phyloP scores from a whole-genome alignment of 2,888 invertebrate species.

The Fragum sueziense region DNA sequence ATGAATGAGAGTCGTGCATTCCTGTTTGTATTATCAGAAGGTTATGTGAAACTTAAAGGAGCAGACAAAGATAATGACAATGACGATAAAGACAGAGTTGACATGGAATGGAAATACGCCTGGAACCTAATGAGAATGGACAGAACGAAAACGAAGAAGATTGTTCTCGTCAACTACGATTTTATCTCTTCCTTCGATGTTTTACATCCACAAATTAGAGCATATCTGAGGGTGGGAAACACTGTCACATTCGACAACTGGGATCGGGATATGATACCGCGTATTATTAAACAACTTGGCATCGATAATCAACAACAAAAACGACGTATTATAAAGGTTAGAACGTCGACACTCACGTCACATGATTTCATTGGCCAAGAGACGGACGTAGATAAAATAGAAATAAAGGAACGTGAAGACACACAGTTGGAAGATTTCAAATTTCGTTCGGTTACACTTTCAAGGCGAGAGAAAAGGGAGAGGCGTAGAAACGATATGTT shows the following conservation, averaged over 20 bases:
- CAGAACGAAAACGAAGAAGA: conserved; percentile 25
- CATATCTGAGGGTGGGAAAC: conserved; percentile 40
- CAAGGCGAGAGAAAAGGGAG: no score
- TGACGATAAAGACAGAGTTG: conserved; percentile 1
- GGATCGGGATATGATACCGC: conserved; percentile 26
- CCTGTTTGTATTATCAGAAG: conserved; percentile 30
- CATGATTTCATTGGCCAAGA: no score
- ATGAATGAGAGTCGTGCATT: conserved; percentile 27
- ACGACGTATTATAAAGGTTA: no score
- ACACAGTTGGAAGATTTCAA: no score
- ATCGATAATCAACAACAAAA: background rate
- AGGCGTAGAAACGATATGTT: no score
- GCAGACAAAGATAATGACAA: no score
- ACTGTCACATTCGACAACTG: conserved; percentile 32
- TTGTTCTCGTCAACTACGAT: conserved; percentile 45
- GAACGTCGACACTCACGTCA: no score
- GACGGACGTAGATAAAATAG: no score
- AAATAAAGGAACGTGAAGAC: no score
- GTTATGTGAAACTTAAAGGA: no score
- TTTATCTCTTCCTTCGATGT: conserved; percentile 33
- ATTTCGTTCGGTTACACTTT: no score
- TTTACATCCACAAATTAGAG: conserved; percentile 22
- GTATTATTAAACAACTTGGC: conserved; percentile 29
- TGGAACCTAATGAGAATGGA: conserved; percentile 27
- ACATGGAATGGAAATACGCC: conserved; percentile 47